Evolutionary conservation across 2,113 vertebrate genomes (phyloP).

Genomic region (Cardinalis cardinalis): DNA sequence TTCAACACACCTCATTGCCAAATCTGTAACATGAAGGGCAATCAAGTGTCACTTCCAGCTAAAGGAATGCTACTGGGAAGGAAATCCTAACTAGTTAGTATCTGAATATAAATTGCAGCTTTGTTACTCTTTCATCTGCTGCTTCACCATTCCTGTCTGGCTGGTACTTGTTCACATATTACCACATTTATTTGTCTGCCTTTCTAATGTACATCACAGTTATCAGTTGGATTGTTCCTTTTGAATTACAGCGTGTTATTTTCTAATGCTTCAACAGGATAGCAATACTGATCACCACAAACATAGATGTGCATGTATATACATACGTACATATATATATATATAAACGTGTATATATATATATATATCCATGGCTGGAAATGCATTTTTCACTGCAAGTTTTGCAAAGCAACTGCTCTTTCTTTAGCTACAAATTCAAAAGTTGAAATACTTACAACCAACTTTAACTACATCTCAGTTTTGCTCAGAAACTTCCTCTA

Average conservation of each 20-base stretch:
- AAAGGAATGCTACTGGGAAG: not conserved
- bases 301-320: accelerated
- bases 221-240: slow-evolving; percentile 41
- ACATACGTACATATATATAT: too few species aligned
- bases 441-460: not conserved
- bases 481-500: not conserved
- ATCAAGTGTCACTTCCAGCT: not conserved
- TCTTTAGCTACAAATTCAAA: not conserved
- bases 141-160: not conserved
- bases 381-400: not conserved
- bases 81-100: slow-evolving; percentile 23
- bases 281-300: not conserved
- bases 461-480: not conserved
- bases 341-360: too few species aligned
- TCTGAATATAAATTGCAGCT: slow-evolving; percentile 41
- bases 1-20: not conserved
- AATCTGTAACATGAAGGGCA: not conserved
- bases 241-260: slow-evolving; percentile 15
- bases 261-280: slow-evolving; percentile 26
- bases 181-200: slow-evolving; percentile 38
- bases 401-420: not conserved
- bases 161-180: not conserved
- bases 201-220: slow-evolving; percentile 40
- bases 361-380: not conserved
- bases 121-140: not conserved